A percentile compares a stretch with the other conserved stretches of the same genome.
Conservation (phyloP, 2,113 vertebrate genomes). For the Bujurquina vittata region DNA sequence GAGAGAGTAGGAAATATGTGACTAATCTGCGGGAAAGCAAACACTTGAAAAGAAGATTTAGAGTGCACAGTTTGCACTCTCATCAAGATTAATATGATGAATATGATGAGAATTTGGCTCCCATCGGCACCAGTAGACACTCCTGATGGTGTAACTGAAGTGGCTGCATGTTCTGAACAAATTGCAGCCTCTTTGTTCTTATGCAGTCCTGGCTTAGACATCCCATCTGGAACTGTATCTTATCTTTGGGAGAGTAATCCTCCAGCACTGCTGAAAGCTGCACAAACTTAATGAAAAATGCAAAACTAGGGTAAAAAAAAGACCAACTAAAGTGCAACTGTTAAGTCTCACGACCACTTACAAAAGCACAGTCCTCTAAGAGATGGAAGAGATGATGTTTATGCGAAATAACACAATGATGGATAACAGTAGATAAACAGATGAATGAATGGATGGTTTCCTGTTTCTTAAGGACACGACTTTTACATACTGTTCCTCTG, state of each 20-base stretch:
- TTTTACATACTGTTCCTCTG: too few species aligned
- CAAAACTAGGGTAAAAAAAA: neutral
- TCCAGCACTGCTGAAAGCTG: neutral
- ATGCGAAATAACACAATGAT: neutral
- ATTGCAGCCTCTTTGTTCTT: neutral
- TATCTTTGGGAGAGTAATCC: neutral
- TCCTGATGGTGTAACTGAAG: neutral
- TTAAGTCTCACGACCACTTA: neutral
- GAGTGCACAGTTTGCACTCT: too few species aligned
- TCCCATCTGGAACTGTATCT: neutral
- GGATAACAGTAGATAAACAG: too few species aligned
- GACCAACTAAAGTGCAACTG: neutral
- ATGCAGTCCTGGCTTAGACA: neutral
- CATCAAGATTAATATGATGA: neutral
- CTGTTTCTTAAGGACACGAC: too few species aligned
- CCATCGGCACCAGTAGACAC: neutral
- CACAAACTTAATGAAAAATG: neutral
- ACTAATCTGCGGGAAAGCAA: neutral
- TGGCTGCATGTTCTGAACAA: neutral
- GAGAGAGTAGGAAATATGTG: neutral
- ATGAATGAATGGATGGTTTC: too few species aligned
- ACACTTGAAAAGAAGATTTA: neutral
- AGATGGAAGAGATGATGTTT: neutral
- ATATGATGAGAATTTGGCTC: neutral
- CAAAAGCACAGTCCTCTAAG: neutral